Evolutionary conservation across 2,888 invertebrate species (phyloP).

Genomic region (Carpatolechia fugitivella): DNA sequence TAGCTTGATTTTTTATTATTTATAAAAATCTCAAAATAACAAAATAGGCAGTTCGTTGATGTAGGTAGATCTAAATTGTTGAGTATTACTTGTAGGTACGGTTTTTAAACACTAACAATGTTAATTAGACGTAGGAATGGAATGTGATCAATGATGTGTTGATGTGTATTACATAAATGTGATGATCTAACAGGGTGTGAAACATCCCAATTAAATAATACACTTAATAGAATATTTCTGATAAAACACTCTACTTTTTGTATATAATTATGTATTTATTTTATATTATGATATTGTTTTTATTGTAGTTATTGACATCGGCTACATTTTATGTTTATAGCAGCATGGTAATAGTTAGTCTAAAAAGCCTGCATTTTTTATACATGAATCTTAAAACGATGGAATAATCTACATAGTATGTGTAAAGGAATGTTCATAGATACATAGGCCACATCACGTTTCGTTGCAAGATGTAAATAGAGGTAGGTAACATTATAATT

Average conservation of each 20-base stretch:
- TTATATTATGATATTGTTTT: too few relatives aligned
- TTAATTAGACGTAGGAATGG: constrained; percentile 4
- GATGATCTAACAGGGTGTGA: neutral
- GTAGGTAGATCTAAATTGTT: constrained; percentile 9
- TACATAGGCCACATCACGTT: too few relatives aligned
- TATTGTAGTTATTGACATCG: too few relatives aligned
- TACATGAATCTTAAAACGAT: too few relatives aligned
- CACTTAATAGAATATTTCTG: neutral
- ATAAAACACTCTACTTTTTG: neutral
- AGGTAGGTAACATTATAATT: too few relatives aligned
- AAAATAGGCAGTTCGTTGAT: neutral
- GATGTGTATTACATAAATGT: neutral
- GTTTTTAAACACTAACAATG: neutral
- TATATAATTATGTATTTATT: neutral
- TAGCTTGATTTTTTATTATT: constrained; percentile 22
- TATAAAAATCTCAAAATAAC: neutral
- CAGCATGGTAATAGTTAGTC: too few relatives aligned
- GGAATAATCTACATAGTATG: too few relatives aligned
- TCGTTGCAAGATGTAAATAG: too few relatives aligned
- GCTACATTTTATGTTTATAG: too few relatives aligned
- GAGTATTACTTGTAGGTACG: constrained; percentile 19
- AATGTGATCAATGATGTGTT: neutral
- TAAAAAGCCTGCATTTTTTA: too few relatives aligned
- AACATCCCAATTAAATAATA: neutral
- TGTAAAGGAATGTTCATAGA: too few relatives aligned